Percentiles rank a stretch among this genome's conserved stretches.
Conservation (phyloP, 2,888 invertebrate species). For the Agrochola lychnidis region DNA sequence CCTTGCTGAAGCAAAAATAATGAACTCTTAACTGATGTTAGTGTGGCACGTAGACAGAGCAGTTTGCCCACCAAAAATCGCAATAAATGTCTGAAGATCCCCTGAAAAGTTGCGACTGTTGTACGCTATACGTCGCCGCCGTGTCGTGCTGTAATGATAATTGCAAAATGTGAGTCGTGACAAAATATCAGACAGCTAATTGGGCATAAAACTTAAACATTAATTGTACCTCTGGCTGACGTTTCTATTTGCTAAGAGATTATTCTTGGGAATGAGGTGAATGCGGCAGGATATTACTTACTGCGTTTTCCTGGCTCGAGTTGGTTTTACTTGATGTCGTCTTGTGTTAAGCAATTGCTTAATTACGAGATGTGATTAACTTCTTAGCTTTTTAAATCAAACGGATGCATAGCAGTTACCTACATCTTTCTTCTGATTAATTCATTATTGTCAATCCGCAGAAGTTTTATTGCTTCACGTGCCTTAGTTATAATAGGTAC, state of each 20-base stretch:
- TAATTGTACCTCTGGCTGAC: conserved; percentile 46
- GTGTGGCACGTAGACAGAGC: not conserved
- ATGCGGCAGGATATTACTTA: conserved; percentile 49
- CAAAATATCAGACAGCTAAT: conserved; percentile 58
- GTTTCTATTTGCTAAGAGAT: conserved; percentile 47
- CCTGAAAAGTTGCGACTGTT: conserved; percentile 13
- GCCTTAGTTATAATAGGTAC: no score
- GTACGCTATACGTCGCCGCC: conserved; percentile 23
- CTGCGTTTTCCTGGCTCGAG: conserved; percentile 33
- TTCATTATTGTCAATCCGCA: conserved; percentile 1
- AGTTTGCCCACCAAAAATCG: not conserved
- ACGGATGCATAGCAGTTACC: not conserved
- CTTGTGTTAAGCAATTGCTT: conserved; percentile 23
- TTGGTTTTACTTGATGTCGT: conserved; percentile 8
- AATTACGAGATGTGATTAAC: conserved; percentile 15
- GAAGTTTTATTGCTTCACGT: conserved; percentile 1
- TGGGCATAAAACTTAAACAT: conserved; percentile 52
- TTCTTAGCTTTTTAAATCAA: not conserved
- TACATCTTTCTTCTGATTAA: conserved; percentile 11
- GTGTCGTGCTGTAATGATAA: conserved; percentile 52
- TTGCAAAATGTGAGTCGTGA: conserved; percentile 59
- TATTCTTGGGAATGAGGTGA: conserved; percentile 37
- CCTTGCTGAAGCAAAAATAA: not conserved
- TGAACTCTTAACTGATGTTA: not conserved
- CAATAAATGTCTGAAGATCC: conserved; percentile 9